These are phyloP conservation scores for Nothoprocta perdicaria DNA, from an alignment of 2,113 vertebrate species.

Conservation along the genomic window DNA sequence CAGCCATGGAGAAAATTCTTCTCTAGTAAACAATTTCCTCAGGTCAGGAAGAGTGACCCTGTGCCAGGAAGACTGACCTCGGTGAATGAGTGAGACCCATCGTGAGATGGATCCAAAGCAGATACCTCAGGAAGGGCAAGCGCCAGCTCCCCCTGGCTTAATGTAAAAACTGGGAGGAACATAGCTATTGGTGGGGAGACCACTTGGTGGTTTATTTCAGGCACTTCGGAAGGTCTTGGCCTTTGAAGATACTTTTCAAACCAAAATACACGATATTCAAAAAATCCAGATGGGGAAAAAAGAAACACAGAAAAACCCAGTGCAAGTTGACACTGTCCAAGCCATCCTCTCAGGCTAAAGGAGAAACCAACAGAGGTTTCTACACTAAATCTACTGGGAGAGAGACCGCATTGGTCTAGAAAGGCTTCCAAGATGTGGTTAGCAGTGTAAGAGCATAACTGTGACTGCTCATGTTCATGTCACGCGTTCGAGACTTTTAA, in stretches of 20 bases:
- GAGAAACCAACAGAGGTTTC: background rate
- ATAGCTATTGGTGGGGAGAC: background rate
- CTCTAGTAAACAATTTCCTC: constrained; percentile 24
- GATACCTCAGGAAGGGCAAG: background rate
- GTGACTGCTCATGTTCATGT: background rate
- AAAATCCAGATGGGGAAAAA: background rate
- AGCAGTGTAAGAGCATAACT: background rate
- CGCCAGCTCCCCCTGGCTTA: background rate
- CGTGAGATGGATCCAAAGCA: background rate
- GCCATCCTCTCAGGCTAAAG: background rate
- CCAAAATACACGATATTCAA: background rate
- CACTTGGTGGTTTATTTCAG: background rate
- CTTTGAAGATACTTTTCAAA: background rate
- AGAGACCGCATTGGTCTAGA: background rate
- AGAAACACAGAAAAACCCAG: background rate
- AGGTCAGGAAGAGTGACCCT: constrained; percentile 9
- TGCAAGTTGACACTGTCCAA: background rate
- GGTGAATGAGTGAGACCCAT: background rate
- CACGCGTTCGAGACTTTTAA: background rate
- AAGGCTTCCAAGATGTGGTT: background rate
- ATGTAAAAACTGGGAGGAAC: background rate
- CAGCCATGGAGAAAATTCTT: constrained; percentile 51
- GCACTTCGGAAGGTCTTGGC: background rate
- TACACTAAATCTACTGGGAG: background rate
- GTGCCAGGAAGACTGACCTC: background rate